Evolutionary conservation across 2,888 invertebrate species (phyloP).

Genomic region (Erebia epiphron): DNA sequence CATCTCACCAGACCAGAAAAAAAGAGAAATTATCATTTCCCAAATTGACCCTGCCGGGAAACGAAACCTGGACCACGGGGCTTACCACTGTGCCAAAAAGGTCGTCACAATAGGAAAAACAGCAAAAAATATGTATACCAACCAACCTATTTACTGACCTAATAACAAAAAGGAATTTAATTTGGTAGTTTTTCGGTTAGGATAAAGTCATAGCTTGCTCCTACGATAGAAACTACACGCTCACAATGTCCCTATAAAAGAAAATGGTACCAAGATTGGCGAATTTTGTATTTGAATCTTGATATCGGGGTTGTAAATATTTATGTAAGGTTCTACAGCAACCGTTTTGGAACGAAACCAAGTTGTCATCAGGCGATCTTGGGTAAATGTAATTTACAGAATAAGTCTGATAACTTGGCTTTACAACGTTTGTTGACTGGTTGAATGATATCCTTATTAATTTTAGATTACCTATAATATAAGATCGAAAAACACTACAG

Average conservation of each 20-base stretch:
- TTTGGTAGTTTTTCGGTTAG: constrained; percentile 1
- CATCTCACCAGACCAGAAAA: no score
- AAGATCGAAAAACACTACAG: no score
- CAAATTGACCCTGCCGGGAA: no score
- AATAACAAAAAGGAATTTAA: background rate
- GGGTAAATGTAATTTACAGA: background rate
- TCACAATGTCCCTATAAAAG: constrained; percentile 13
- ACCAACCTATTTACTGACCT: background rate
- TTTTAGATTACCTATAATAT: no score
- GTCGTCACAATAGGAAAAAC: no score
- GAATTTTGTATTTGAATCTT: constrained; percentile 16
- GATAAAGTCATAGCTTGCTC: constrained; percentile 5
- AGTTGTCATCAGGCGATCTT: constrained; percentile 1
- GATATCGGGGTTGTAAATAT: constrained; percentile 21
- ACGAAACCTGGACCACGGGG: no score
- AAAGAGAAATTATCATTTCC: no score
- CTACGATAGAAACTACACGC: constrained; percentile 10
- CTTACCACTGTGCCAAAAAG: no score
- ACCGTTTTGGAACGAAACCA: constrained; percentile 17
- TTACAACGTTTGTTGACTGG: no score
- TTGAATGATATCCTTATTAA: no score
- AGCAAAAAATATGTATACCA: background rate
- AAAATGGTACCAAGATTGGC: constrained; percentile 18
- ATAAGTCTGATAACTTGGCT: no score
- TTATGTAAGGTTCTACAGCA: constrained; percentile 14